These are phyloP conservation scores for Calliphora vomitoria DNA, from an alignment of 2,888 invertebrate genomes.

Conservation along the genomic window DNA sequence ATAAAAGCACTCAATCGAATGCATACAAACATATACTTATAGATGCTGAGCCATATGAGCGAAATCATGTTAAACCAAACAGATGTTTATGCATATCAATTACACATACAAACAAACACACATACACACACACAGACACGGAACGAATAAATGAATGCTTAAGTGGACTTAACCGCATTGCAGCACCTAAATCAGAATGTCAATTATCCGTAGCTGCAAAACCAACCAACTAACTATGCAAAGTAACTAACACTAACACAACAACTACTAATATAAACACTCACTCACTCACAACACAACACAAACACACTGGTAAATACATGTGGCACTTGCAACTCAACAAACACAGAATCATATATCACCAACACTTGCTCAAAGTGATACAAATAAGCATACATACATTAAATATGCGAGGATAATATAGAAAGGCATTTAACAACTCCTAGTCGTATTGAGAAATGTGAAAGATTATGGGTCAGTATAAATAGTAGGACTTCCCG, in stretches of 20 bases:
- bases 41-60: slow-evolving; percentile 4
- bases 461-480: too few species aligned
- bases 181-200: slow-evolving; percentile 72
- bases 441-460: too few species aligned
- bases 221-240: slow-evolving; percentile 31
- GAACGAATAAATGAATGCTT: slow-evolving; percentile 49
- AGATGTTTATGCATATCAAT: slow-evolving; percentile 63
- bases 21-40: neutral
- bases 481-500: too few species aligned
- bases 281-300: neutral
- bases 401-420: neutral
- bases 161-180: slow-evolving; percentile 71
- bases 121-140: neutral
- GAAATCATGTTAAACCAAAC: slow-evolving; percentile 34
- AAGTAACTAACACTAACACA: slow-evolving; percentile 35
- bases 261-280: neutral
- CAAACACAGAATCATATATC: slow-evolving; percentile 48
- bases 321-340: slow-evolving; percentile 10
- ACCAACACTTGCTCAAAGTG: slow-evolving; percentile 53
- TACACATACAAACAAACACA: neutral
- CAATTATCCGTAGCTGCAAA: slow-evolving; percentile 69
- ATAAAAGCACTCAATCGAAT: neutral
- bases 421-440: neutral
- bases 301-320: neutral
- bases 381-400: slow-evolving; percentile 5